These are phyloP conservation scores for Chauna torquata DNA, from an alignment of 2,113 vertebrate genomes.

Conservation along the genomic window DNA sequence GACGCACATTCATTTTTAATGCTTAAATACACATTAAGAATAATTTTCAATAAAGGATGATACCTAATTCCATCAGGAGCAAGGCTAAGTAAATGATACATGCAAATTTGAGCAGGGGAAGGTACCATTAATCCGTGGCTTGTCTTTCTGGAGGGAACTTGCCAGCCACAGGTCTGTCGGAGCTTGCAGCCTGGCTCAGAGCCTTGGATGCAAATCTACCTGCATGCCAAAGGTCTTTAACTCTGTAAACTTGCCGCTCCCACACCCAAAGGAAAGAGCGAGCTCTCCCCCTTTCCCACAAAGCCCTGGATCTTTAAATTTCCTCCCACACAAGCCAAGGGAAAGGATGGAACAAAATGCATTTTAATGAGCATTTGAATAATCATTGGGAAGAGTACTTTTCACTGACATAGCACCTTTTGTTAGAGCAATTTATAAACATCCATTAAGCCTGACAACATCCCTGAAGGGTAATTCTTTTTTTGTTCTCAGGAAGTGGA, in stretches of 20 bases:
- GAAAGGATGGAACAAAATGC: slow-evolving; percentile 1
- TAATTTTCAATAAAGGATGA: slow-evolving; percentile 48
- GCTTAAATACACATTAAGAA: slow-evolving; percentile 61
- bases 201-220: background rate
- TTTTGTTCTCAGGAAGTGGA: background rate
- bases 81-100: slow-evolving; percentile 31
- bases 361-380: slow-evolving; percentile 40
- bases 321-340: slow-evolving; percentile 11
- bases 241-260: background rate
- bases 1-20: slow-evolving; percentile 61
- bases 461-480: background rate
- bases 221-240: background rate
- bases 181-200: slow-evolving; percentile 15
- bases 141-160: background rate
- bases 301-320: slow-evolving; percentile 4
- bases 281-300: background rate
- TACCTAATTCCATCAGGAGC: slow-evolving; percentile 42
- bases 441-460: slow-evolving; percentile 44
- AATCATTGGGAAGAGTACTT: background rate
- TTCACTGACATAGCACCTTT: slow-evolving; percentile 36
- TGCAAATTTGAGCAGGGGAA: slow-evolving; percentile 18
- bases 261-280: background rate
- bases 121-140: slow-evolving; percentile 10
- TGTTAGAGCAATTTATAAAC: slow-evolving; percentile 6
- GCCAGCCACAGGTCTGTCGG: background rate